Evolutionary conservation across 2,797 vertebrate genomes (phyloP).

Genomic region (Sebastes oblongus): DNA sequence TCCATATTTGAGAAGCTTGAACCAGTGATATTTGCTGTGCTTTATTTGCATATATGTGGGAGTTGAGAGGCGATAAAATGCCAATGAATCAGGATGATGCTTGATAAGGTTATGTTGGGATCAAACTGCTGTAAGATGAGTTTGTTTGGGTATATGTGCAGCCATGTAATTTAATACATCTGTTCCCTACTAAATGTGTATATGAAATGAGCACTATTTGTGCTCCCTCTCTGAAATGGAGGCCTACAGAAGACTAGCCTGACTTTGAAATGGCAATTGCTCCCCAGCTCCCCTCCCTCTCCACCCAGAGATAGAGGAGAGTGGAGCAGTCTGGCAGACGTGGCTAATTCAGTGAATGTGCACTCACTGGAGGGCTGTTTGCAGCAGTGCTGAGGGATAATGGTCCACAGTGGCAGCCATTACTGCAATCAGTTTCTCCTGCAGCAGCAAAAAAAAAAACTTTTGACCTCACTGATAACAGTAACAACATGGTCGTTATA

Average conservation of each 20-base stretch:
- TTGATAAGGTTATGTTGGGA: not conserved
- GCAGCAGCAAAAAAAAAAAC: not conserved
- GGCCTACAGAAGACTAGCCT: constrained; percentile 12
- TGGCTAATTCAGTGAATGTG: constrained; percentile 53
- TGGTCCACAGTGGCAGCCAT: constrained; percentile 41
- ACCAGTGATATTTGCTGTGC: not conserved
- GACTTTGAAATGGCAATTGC: constrained; percentile 26
- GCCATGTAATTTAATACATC: not conserved
- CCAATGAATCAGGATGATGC: not conserved
- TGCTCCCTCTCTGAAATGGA: constrained; percentile 41
- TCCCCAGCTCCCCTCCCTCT: not conserved
- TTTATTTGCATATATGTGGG: not conserved
- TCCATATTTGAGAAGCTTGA: not conserved
- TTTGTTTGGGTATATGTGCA: not conserved
- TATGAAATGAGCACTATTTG: not conserved
- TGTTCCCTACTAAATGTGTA: not conserved
- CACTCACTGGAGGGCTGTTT: constrained; percentile 42
- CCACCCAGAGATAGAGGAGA: constrained; percentile 31
- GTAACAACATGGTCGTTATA: not conserved
- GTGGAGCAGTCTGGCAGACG: constrained; percentile 44
- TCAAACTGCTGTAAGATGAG: not conserved
- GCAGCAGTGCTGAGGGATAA: constrained; percentile 40
- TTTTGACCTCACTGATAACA: not conserved
- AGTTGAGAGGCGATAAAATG: not conserved
- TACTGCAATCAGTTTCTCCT: constrained; percentile 13